Evolutionary conservation across 2,797 vertebrate genomes (phyloP), one percentile per base, ranked within the genome.

Genomic region (Anguilla marmorata): DNA sequence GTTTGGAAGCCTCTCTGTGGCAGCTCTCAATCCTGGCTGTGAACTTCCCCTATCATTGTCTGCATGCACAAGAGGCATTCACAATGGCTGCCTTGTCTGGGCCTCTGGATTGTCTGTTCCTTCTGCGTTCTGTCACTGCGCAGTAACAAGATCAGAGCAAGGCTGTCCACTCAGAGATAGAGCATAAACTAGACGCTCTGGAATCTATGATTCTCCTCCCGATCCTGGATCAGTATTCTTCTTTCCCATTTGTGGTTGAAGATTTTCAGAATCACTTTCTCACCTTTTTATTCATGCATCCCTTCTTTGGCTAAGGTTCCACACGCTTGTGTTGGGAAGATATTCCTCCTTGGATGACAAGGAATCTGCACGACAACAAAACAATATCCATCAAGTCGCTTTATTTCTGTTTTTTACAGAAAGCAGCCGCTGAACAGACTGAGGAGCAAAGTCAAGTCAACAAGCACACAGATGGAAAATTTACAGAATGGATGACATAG

Each of bases 201-300:
- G 86, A 91, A 95, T 93, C 92, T 91, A 85, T 94, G 93, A 94
- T 94, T 89, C 88, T 89, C 83, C 14, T 86, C 90, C 92, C 91
- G 91, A 94, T 94, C 92, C 92, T 91, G 93, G 93, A 94, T 95
- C 91, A 93, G 91, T 88, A 85, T 88, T 86, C 50, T 79, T n/a
- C 89, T 82, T 87, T 63, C 54, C 91, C 90, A 93, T 94, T 91
- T 92, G 92, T 89, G 92, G 89, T 90, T n/a, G 7, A 50, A 94
- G 93, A 94, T 93, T 94, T 93, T 92, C 87, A 86, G 91, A 91
- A 91, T 91, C 50, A 24, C 84, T 50, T 63, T 21, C 84, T 87
- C 69, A 45, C 52, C 27, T 86, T 60, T 80, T 69, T 86, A 24
- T 45, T 48, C 52, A 8, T 52, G 27, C 50, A 21, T 58, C 50